Percentiles rank a stretch among this genome's conserved stretches.
phyloP scores from a whole-genome alignment of 1,140 invertebrate species.

The Subanguina moxae region DNA sequence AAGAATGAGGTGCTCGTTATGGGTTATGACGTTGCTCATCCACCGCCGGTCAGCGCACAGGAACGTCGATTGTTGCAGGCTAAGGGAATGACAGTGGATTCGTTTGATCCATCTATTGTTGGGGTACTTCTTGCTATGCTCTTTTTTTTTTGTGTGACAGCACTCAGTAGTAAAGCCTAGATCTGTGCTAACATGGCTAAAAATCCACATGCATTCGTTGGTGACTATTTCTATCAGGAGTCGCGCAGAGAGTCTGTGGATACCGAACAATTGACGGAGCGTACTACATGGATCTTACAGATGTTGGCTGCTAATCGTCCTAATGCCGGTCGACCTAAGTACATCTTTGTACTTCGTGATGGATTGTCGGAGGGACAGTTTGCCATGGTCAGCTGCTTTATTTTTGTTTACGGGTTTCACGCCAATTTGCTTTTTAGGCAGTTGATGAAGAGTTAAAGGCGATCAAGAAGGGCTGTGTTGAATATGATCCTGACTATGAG shows the following conservation, averaged over 20 bases:
- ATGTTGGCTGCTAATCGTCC: constrained; percentile 34
- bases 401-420: not conserved
- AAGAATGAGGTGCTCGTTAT: constrained; percentile 29
- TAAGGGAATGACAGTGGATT: constrained; percentile 25
- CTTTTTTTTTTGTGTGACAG: constrained; percentile 9
- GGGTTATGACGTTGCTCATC: constrained; percentile 38
- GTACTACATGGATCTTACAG: constrained; percentile 15
- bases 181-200: constrained; percentile 29
- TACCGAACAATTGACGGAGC: constrained; percentile 13
- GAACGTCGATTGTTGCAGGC: constrained; percentile 34
- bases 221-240: constrained; percentile 38
- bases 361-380: constrained; percentile 39
- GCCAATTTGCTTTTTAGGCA: constrained; percentile 17
- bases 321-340: constrained; percentile 12
- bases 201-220: constrained; percentile 35
- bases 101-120: constrained; percentile 33
- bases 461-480: constrained; percentile 26
- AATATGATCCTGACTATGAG: constrained; percentile 26
- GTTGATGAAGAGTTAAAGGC: constrained; percentile 35
- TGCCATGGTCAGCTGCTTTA: constrained; percentile 16
- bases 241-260: constrained; percentile 34
- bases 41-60: constrained; percentile 15
- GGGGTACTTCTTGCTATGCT: constrained; percentile 18
- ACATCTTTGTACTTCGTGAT: constrained; percentile 39
- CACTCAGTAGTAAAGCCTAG: not conserved